Base-by-base conservation (phyloP, 2,888 invertebrate genomes). In the Lordiphosa fenestrarum region DNA sequence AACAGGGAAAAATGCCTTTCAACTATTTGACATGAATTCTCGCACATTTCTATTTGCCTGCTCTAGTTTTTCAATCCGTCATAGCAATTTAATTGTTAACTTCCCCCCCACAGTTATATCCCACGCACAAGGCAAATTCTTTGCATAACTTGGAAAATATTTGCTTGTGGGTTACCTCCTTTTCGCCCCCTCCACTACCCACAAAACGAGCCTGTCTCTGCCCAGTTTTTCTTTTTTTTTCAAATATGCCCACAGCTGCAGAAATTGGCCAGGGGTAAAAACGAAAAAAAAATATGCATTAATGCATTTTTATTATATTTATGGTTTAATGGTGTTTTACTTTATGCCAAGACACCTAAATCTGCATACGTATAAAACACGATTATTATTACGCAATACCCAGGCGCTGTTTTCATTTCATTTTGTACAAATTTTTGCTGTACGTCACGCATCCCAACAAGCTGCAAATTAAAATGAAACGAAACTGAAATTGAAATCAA, bases 201-300 rank as follows among this genome's bases (percentile, higher is more conserved):
- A 33, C 44, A 44, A 21, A 35, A 42, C 41, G 35, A 41, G 51
- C 52, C 35, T 41, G 53, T 30, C 38, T 52, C 46, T 47, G 49
- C 39, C 44, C 33, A 47, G 46, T 30, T 50, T 51, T 47, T 66
- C 63, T 66, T 66, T 62, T 55, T 64, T 59, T 61, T 73, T 80
- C 69, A 80, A 80, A 80, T 77, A 64, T 76, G 81, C 80, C 69
- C 80, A 66, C 76, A 77, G 80, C 76, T 77, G 76, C 76, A 77
- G 57, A 72, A 71, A 66, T 72, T 74, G 75, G 72, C 75, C 25
- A 39, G 21, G 0, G 50, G 36, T 30, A 42, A 12, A 38, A 54
- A 52, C 36, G 15, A 0, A 46, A 4, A 19, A 19, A 30, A 56
- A 38, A 49, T 51, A 56, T 59, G 55, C 48, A 39, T 48, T 54